These are phyloP conservation scores for Frankliniella fusca DNA, from an alignment of 2,888 invertebrate genomes.

Conservation along the genomic window DNA sequence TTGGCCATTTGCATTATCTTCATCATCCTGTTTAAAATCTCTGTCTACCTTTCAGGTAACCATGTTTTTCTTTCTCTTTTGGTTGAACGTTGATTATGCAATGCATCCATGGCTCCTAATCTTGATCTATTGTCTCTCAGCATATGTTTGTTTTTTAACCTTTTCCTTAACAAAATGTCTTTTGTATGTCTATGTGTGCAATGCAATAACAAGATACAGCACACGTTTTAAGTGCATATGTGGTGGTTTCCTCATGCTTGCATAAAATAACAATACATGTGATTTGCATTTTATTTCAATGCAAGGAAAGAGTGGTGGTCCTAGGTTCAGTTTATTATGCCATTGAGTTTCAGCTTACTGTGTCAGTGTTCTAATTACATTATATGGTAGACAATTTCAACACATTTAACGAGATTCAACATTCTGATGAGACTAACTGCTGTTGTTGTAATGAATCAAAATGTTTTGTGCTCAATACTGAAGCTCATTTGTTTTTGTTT, in stretches of 20 bases:
- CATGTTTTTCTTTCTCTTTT: no score
- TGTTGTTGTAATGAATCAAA: background rate
- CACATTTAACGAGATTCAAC: background rate
- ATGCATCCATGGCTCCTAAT: no score
- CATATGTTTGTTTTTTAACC: background rate
- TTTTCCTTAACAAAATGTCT: background rate
- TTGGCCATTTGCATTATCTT: no score
- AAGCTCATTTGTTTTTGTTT: slow-evolving; percentile 43
- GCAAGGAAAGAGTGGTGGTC: slow-evolving; percentile 7
- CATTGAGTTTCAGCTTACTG: background rate
- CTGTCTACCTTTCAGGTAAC: no score
- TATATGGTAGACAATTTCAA: background rate
- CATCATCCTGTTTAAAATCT: no score
- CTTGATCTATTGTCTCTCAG: background rate
- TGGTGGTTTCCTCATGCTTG: slow-evolving; percentile 19
- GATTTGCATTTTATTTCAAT: background rate
- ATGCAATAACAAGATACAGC: background rate
- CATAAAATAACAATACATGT: background rate
- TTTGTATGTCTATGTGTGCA: no score
- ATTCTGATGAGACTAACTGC: background rate
- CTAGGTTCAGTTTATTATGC: background rate
- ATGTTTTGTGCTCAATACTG: slow-evolving; percentile 20
- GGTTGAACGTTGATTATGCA: no score
- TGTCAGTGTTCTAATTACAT: no score
- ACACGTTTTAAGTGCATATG: background rate